Evolutionary conservation across 1,140 invertebrate species (phyloP).

Genomic region (Zelostemma sp.): DNA sequence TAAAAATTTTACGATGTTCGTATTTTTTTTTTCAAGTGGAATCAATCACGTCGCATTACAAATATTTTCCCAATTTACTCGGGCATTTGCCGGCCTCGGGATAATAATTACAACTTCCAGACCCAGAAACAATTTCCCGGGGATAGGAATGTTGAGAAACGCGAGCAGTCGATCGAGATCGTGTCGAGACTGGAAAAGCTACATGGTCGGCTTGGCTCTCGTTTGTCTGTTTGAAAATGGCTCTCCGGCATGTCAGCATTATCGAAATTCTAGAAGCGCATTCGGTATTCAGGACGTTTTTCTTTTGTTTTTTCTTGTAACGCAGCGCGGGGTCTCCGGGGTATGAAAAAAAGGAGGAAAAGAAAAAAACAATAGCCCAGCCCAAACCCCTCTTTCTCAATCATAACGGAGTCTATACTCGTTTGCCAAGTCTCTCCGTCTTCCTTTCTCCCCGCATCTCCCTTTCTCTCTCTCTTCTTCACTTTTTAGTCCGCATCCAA

Average conservation of each 20-base stretch:
- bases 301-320: constrained; percentile 32
- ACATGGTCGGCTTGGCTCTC: constrained; percentile 13
- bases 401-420: constrained; percentile 25
- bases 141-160: neutral
- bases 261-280: constrained; percentile 40
- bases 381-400: constrained; percentile 29
- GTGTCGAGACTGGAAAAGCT: constrained; percentile 8
- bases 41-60: no score
- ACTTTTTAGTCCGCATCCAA: constrained; percentile 6
- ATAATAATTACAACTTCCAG: no score
- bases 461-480: constrained; percentile 16
- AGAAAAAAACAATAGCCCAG: constrained; percentile 51
- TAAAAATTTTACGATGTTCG: no score
- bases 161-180: constrained; percentile 2
- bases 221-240: constrained; percentile 22
- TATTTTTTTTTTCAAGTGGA: no score
- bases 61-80: no score
- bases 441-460: constrained; percentile 21
- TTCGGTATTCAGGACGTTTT: constrained; percentile 30
- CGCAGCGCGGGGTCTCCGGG: constrained; percentile 40
- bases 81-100: no score
- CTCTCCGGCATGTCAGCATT: constrained; percentile 27
- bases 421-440: constrained; percentile 2
- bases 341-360: constrained; percentile 48
- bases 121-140: neutral